Base-by-base conservation (phyloP, 1,140 invertebrate genomes). In the Pemphigus obesinymphae region DNA sequence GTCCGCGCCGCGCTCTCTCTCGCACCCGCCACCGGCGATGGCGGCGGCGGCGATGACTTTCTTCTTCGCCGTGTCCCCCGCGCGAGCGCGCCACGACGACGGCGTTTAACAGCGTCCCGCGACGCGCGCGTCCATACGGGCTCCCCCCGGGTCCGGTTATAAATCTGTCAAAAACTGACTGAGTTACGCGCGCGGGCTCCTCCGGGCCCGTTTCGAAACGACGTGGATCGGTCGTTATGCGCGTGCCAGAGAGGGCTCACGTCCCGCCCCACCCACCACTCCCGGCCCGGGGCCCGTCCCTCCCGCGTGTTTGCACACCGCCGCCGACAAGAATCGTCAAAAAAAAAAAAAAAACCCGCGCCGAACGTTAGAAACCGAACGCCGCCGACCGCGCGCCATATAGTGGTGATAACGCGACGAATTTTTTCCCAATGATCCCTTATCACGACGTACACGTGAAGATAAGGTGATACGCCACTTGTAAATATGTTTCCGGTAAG, bases 121-220 rank as follows among this genome's bases (percentile, higher is more conserved):
- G 68, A 70, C 20, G 76, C 50, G 76, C 76, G 37, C 76, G 76
- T 55, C 15, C 76, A 40, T 80, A 80, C 63, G 76, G 76, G 50
- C 76, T 43, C 37, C 76, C 37, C 76, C 55, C 76, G 55, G 76
- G 76, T 80, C 76, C 76, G 76, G 76, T 80, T 80, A 80, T 80
- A 80, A 80, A 80, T 80, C 76, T 80, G 76, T 80, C 76, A 80
- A 80, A 80, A 80, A 80, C 76, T 80, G 76, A 80, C 76, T 80
- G 76, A 80, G 76, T 80, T 80, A 80, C 76, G 76, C 76, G 76
- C 55, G 76, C n/a, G n/a, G n/a, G n/a, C n/a, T n/a, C n/a, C 76
- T 55, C 63, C 63, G 76, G 76, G 76, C 63, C 76, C 63, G 55
- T 80, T 80, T 80, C 76, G 58, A 80, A 80, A 80, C 75, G 58